Evolutionary conservation across 2,888 invertebrate species (phyloP).

Genomic region (Yponomeuta cagnagella): DNA sequence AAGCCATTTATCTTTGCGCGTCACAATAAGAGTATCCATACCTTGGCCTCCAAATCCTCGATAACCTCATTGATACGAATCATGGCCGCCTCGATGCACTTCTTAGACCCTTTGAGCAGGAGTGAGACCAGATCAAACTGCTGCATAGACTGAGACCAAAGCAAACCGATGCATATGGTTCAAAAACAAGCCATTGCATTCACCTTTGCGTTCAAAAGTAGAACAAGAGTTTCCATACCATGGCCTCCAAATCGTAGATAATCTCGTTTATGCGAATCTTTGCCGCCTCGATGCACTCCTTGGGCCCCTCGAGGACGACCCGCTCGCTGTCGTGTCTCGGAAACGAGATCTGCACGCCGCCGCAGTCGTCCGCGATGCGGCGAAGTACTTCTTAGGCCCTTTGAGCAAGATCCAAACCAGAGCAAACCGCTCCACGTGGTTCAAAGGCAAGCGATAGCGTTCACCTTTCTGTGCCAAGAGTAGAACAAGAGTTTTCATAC

Average conservation of each 20-base stretch:
- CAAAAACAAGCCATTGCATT: neutral
- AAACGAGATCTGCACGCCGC: slow-evolving; percentile 97
- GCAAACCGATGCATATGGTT: too few species aligned
- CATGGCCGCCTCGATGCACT: slow-evolving; percentile 96
- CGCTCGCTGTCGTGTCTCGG: slow-evolving; percentile 87
- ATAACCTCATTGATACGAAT: slow-evolving; percentile 92
- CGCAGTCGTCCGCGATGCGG: slow-evolving; percentile 93
- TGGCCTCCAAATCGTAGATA: slow-evolving; percentile 88
- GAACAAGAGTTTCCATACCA: slow-evolving; percentile 42
- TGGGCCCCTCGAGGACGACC: slow-evolving; percentile 88
- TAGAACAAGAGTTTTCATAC: slow-evolving; percentile 27
- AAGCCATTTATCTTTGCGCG: too few species aligned
- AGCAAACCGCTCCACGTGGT: too few species aligned
- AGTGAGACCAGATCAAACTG: slow-evolving; percentile 33
- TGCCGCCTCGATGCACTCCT: slow-evolving; percentile 96
- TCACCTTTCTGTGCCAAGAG: neutral
- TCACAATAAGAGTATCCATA: slow-evolving; percentile 21
- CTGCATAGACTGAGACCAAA: too few species aligned
- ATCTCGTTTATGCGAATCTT: slow-evolving; percentile 92
- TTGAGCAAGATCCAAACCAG: too few species aligned
- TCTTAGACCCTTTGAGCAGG: slow-evolving; percentile 88
- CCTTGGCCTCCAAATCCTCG: slow-evolving; percentile 86
- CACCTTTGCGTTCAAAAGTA: neutral
- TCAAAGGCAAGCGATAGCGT: too few species aligned
- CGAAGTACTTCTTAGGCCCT: slow-evolving; percentile 81